Evolutionary conservation across 2,797 vertebrate species (phyloP).

Genomic region (Pelochelys cantorii): DNA sequence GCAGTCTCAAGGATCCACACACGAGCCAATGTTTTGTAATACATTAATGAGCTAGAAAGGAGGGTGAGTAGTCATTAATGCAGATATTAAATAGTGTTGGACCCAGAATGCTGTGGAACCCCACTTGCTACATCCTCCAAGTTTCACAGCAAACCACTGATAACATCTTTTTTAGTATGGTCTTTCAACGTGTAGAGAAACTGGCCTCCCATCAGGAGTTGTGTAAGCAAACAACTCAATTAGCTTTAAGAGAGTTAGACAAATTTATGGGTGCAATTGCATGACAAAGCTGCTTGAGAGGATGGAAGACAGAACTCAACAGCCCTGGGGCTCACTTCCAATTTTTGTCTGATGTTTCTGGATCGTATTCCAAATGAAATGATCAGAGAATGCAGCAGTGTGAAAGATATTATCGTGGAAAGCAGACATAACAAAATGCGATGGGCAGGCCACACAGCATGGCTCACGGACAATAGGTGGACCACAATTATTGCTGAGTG

Average conservation of each 20-base stretch:
- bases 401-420: too few relatives aligned
- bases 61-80: conserved; percentile 19
- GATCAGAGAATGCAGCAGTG: too few relatives aligned
- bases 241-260: neutral
- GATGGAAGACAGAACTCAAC: neutral
- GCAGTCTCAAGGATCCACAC: neutral
- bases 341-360: neutral
- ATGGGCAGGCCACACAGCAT: too few relatives aligned
- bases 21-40: neutral
- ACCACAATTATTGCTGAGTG: too few relatives aligned
- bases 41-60: conserved; percentile 27
- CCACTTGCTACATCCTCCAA: neutral
- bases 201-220: neutral
- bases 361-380: too few relatives aligned
- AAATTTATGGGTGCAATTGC: neutral
- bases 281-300: neutral
- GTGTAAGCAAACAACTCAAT: neutral
- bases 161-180: neutral
- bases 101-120: neutral
- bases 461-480: too few relatives aligned
- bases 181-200: neutral
- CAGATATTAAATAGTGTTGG: conserved; percentile 9
- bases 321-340: neutral
- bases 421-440: too few relatives aligned
- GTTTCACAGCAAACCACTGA: neutral